These are phyloP conservation scores for Drosophila helvetica DNA, from an alignment of 2,888 invertebrate genomes.

Conservation along the genomic window DNA sequence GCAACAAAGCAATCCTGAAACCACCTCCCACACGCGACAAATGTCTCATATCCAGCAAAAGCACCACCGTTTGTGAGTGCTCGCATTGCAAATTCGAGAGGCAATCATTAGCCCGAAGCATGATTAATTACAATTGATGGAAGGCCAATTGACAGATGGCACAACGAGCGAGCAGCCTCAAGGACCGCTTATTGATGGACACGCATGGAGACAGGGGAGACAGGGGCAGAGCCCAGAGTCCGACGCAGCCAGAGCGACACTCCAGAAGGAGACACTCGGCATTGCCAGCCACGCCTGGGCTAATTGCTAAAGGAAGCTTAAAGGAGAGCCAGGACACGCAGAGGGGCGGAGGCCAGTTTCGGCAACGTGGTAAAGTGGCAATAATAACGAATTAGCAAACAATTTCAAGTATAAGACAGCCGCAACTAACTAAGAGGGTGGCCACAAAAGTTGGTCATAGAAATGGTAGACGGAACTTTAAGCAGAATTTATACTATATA, in stretches of 20 bases:
- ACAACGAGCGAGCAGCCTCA: constrained; percentile 49
- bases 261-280: constrained; percentile 30
- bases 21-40: constrained; percentile 39
- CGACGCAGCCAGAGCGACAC: no score
- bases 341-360: not conserved
- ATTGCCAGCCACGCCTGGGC: constrained; percentile 28
- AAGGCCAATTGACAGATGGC: constrained; percentile 74
- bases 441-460: constrained; percentile 23
- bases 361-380: constrained; percentile 59
- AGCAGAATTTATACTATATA: no score
- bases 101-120: constrained; percentile 65
- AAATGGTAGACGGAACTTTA: not conserved
- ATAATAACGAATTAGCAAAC: constrained; percentile 78
- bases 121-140: constrained; percentile 80
- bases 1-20: constrained; percentile 30
- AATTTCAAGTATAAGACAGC: constrained; percentile 57
- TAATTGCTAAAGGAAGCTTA: constrained; percentile 59
- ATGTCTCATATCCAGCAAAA: no score
- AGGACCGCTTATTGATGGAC: constrained; percentile 70
- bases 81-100: constrained; percentile 46
- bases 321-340: constrained; percentile 4
- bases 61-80: constrained; percentile 12
- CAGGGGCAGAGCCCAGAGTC: no score
- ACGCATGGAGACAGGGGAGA: constrained; percentile 30
- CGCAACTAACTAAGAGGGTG: constrained; percentile 31